Evolutionary conservation across 23 tunicate genomes (phyloP).

Genomic region (Halocynthia aurantium): DNA sequence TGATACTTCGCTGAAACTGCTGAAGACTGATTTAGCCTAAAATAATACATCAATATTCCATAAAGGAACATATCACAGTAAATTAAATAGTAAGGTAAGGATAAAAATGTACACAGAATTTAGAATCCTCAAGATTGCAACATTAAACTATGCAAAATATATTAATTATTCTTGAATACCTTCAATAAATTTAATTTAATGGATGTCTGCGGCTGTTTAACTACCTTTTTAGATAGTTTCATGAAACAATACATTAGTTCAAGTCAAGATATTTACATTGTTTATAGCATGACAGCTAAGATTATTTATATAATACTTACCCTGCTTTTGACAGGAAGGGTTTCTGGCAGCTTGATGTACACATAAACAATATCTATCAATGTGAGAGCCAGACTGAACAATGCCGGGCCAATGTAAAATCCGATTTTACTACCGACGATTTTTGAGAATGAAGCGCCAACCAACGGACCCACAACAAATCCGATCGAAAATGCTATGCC

Average conservation of each 20-base stretch:
- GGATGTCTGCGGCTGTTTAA: too few relatives aligned
- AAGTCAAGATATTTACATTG: too few relatives aligned
- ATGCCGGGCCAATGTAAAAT: conserved; percentile 69
- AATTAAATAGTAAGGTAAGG: too few relatives aligned
- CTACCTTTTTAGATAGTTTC: too few relatives aligned
- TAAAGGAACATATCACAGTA: too few relatives aligned
- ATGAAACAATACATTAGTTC: too few relatives aligned
- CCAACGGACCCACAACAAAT: conserved; percentile 82
- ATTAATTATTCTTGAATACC: not conserved
- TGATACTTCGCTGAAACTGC: conserved; percentile 39
- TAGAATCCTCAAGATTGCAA: too few relatives aligned
- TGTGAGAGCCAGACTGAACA: conserved; percentile 58
- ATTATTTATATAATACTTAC: conserved; percentile 44
- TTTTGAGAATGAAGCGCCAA: conserved; percentile 71
- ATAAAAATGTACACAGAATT: too few relatives aligned
- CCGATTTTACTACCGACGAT: conserved; percentile 7
- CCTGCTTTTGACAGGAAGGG: conserved; percentile 52
- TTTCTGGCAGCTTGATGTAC: conserved; percentile 44
- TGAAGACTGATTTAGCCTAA: conserved; percentile 56
- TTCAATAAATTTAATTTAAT: too few relatives aligned
- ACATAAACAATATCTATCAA: conserved; percentile 54
- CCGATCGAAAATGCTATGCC: conserved; percentile 93
- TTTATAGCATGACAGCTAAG: too few relatives aligned
- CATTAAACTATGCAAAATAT: not conserved
- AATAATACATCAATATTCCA: not conserved